Conservation (phyloP, 2,797 vertebrate species). For the Crax fasciolata region DNA sequence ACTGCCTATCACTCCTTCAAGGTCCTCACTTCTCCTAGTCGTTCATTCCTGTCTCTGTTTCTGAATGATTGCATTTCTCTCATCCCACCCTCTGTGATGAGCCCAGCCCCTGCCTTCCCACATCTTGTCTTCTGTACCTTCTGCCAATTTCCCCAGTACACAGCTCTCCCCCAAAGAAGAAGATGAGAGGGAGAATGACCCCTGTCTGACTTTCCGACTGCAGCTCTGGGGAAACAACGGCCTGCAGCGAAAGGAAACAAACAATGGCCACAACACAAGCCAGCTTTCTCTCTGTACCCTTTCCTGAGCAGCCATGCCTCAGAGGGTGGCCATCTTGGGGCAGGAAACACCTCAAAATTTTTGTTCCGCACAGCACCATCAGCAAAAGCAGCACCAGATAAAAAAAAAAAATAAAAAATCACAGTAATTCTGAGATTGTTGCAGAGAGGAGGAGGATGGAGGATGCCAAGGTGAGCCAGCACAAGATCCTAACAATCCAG, state of each 20-base stretch:
- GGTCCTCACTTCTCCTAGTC: background rate
- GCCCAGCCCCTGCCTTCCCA: background rate
- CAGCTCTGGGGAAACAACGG: background rate
- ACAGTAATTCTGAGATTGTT: background rate
- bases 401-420: background rate
- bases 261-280: background rate
- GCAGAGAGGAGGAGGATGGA: background rate
- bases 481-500: rapidly evolving
- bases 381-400: background rate
- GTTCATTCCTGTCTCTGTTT: background rate
- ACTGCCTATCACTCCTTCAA: background rate
- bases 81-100: background rate
- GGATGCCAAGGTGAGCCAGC: background rate
- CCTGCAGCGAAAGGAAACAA: background rate
- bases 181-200: background rate
- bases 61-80: background rate
- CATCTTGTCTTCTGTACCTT: background rate
- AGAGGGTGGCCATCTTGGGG: background rate
- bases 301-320: background rate
- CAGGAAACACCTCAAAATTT: background rate
- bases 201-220: background rate
- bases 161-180: background rate
- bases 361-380: background rate
- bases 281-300: background rate
- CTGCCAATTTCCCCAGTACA: background rate